Base-by-base conservation (phyloP, 2,797 vertebrate genomes). In the Eulemur mongoz region DNA sequence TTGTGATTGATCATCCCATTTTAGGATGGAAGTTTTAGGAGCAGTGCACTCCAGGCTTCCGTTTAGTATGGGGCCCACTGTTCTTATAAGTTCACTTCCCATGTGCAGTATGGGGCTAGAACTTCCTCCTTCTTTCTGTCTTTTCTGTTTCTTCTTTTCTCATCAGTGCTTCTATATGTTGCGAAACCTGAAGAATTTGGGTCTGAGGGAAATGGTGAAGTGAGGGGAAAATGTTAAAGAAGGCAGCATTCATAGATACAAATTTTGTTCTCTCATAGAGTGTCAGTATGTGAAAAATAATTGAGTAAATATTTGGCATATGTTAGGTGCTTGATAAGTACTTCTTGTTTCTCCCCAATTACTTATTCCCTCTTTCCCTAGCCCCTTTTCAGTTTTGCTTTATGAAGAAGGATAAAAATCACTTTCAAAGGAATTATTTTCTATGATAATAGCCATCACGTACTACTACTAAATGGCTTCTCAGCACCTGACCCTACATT, bases 401-500 rank as follows among this genome's bases (percentile, higher is more conserved):
- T 83, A 50, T 30, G 85, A 76, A 79, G 30, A 70, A 91, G 45
- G 20, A 50, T 54, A 35, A 52, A 82, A 54, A 43, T 12, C 67
- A 5, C 35, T 88, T 92, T 76, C 27, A 50, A 69, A 81, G n/a
- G 20, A 80, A 57, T 27, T 35, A 23, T 17, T 43, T 38, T 23
- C 25, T 54, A 59, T 14, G 40, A 45, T 20, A 54, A 23, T 10
- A 70, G 4, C 30, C 79, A 23, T 52, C 6, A 14, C 13, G 72
- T 40, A n/a, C 63, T 65, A n/a, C 4, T 38, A n/a, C 4, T 38
- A 4, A 54, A 7, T 11, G 5, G 1, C 30, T 67, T 59, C 63
- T 92, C 7, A 14, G 10, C 22, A 23, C 1, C 4, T 10, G 2
- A 3, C 2, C 35, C 43, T 25, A 1, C 38, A 12, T 4, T 30